phyloP scores from a whole-genome alignment of 2,888 invertebrate species.

The Dicycla oo region DNA sequence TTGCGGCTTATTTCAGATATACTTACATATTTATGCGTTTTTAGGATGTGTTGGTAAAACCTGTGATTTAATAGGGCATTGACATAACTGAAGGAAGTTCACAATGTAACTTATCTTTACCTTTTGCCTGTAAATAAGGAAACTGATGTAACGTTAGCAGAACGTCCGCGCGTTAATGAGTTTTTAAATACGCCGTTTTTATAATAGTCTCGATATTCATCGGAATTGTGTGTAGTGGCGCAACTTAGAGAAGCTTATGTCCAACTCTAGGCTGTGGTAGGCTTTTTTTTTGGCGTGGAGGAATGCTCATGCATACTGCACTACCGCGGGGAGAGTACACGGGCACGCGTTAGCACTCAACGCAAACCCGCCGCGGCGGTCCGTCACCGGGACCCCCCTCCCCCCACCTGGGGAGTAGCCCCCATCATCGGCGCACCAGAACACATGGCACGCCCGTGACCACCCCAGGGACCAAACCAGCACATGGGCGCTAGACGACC shows the following conservation, averaged over 20 bases:
- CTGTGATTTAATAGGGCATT: slow-evolving; percentile 3
- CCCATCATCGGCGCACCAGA: too few relatives aligned
- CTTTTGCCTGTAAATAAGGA: slow-evolving; percentile 37
- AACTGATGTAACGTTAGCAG: slow-evolving; percentile 41
- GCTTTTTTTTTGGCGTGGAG: too few relatives aligned
- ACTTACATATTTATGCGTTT: not conserved
- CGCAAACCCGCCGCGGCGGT: too few relatives aligned
- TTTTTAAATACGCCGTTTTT: slow-evolving; percentile 56
- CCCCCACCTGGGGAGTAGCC: too few relatives aligned
- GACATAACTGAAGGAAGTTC: slow-evolving; percentile 2
- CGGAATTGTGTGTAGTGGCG: slow-evolving; percentile 9
- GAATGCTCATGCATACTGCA: too few relatives aligned
- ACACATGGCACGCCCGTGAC: too few relatives aligned
- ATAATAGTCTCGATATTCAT: slow-evolving; percentile 34
- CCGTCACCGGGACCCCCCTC: too few relatives aligned
- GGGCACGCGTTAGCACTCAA: too few relatives aligned
- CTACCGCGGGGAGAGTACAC: too few relatives aligned
- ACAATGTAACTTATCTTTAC: slow-evolving; percentile 15
- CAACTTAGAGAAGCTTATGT: slow-evolving; percentile 6
- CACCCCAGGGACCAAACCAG: too few relatives aligned
- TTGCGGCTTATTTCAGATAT: not conserved
- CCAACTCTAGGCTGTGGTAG: not conserved
- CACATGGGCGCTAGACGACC: too few relatives aligned
- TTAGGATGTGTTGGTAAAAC: not conserved
- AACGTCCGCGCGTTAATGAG: slow-evolving; percentile 58